Base-by-base conservation (phyloP, 2,797 vertebrate species). In the Sus cebifrons region DNA sequence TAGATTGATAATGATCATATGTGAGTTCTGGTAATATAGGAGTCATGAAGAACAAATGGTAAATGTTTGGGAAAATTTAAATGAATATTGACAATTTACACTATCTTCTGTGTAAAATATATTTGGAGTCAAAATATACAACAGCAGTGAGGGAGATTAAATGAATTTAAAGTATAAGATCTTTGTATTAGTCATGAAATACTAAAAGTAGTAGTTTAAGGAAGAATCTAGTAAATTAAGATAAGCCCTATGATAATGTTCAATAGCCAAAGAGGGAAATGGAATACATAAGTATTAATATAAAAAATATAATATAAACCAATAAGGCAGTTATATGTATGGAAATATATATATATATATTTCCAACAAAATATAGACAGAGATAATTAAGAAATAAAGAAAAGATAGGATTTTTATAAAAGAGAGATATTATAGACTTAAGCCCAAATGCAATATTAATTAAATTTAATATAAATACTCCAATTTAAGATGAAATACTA, bases 41-140 rank as follows among this genome's bases (percentile, higher is more conserved):
- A 27, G 20, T 52, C 73, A 8, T 83, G 20, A 93, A 77, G 11
- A 91, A 15, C 54, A n/a, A 49, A 17, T 44, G 70, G 54, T 21
- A 82, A 82, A 49, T 62, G 44, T 52, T 32, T 25, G 18, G 23
- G 21, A 65, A 93, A 71, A 21, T 9, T 3, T 17, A 83, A 75
- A 89, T 52, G 16, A 86, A 82, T 90, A 83, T 65, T 77, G n/a
- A 36, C 44, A 75, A 17, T 5, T 90, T 90, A 36, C 16, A 86
- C 75, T 64, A 52, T 65, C 15, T 64, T 82, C 29, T 70, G 36
- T 8, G 13, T 89, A 68, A 91, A 87, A 94, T 71, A 12, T 74
- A 68, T 75, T 6, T 49, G 21, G 10, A 75, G 77, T 71, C 16
- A 86, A 77, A 73, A 75, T 71, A 85, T 17, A 52, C 71, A 52